Evolutionary conservation across 2,113 vertebrate genomes (phyloP), one percentile per base, ranked within the genome.

Genomic region (Colistium nudipinnis): DNA sequence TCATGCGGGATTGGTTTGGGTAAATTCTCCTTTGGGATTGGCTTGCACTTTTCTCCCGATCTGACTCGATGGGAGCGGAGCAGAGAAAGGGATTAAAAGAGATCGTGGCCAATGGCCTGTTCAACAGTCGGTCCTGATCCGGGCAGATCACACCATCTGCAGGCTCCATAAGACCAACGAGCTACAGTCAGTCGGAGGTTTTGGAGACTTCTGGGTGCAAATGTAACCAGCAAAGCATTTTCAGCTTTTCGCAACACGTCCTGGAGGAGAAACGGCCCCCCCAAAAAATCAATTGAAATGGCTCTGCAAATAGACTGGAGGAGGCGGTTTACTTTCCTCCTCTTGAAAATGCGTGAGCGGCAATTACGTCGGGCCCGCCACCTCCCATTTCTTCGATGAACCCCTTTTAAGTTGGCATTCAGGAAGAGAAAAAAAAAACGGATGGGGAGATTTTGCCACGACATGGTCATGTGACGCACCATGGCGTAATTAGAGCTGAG

Each of bases 11-110:
- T 61, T 67, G 81, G 45, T 84, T 87, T 87, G 76, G 31, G 65
- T 74, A 70, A 48, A 55, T 62, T 63, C 64, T 61, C 69, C 51
- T 68, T 85, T 74, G 14, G 64, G 77, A 78, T 44, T 41, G 62
- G 74, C 64, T 88, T 86, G 80, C n/a, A n/a, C 33, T 60, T 63
- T 54, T 53, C 20, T 25, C 81, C 65, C 62, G 56, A 82, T 89
- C 80, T 76, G 71, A 65, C 43, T n/a, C n/a, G 60, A 76, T 54
- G 59, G 62, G 53, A 79, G 52, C 1, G 25, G 68, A n/a, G 33
- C 61, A 70, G 56, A 60, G 77, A 69, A 62, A 74, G 51, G 68
- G 73, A 87, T 84, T 80, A 85, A 53, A 71, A 44, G 48, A 62
- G 70, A 81, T 47, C 76, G 67, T 74, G 39, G 70, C 70, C 51